Evolutionary conservation across 2,888 invertebrate genomes (phyloP), one percentile per base, ranked within the genome.

Genomic region (Aricia artaxerxes): DNA sequence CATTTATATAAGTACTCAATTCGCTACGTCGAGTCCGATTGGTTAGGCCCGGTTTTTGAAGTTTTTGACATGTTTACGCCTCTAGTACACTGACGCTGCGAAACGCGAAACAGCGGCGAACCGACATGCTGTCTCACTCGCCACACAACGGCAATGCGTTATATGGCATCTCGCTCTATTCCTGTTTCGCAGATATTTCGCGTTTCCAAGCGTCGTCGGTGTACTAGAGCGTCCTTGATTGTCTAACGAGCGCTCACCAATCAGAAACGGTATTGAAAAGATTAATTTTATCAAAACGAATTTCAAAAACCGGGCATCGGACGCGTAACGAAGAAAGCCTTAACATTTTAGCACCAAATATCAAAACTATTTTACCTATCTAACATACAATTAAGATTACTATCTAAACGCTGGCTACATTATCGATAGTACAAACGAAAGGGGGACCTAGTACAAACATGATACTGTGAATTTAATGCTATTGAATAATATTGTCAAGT

Each of bases 291-390:
- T 4, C 38, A 24, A 24, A 24, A 24, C 24, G 24, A 24, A 38
- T 40, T 9, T 49, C 16, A 57, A 16, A 57, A 57, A 57, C 57
- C 16, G 16, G 4, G 3, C 57, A 57, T 57, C 16, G 7, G 31
- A 31, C 11, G 64, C 78, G 80, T 81, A 78, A 73, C 80, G 80
- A 78, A 80, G 77, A 80, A 80, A 82, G 82, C 85, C 86, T 87
- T 87, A 86, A 86, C 87, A 87, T 89, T 84, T 88, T 93, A 93
- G 93, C 93, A 93, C 93, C 93, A 92, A 92, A 90, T 90, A 89
- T 92, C 90, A 88, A 89, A 89, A 88, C 88, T 90, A 90, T 89
- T 87, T 86, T 87, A 87, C 87, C 88, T 91, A 90, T 86, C 87
- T 89, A 89, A 89, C 85, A 86, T 87, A 85, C 83, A 84, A 85